Percentiles rank a stretch among this genome's conserved stretches.
Conservation (phyloP, 2,113 vertebrate genomes). For the Glaucomys volans region DNA sequence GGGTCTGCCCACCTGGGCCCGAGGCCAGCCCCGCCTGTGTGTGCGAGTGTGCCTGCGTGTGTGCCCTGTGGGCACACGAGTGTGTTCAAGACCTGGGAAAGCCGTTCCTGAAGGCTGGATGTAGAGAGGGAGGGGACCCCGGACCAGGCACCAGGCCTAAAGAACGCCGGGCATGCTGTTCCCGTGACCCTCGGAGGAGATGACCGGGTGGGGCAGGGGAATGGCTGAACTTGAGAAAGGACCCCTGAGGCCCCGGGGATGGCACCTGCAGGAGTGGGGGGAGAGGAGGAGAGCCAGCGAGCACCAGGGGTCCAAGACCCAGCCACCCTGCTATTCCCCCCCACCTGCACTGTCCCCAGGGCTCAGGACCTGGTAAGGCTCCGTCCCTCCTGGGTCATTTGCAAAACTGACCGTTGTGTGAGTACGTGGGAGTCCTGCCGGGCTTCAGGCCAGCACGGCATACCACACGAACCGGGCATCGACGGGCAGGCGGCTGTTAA, state of each 20-base stretch:
- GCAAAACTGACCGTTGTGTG: too few relatives aligned
- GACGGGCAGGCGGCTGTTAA: background rate
- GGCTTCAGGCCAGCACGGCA: background rate
- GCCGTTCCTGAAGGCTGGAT: background rate
- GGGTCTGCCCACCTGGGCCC: background rate
- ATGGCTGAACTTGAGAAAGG: too few relatives aligned
- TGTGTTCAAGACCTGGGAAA: background rate
- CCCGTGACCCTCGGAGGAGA: background rate
- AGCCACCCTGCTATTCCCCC: too few relatives aligned
- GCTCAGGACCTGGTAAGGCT: background rate
- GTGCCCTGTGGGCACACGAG: background rate
- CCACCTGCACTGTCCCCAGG: background rate
- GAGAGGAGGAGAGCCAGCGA: background rate
- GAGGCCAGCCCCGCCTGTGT: background rate
- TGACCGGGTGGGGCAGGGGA: background rate
- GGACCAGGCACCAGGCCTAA: background rate
- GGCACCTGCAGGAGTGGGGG: background rate
- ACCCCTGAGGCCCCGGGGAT: background rate
- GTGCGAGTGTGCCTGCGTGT: too few relatives aligned
- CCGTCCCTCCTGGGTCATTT: background rate
- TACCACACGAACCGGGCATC: rapidly evolving
- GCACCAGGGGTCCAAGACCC: background rate
- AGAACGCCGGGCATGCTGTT: background rate
- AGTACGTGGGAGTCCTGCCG: background rate
- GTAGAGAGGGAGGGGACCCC: too few relatives aligned